These are phyloP conservation scores for Sebastiscus albofasciatus DNA, from an alignment of 2,797 vertebrate genomes.

Conservation along the genomic window DNA sequence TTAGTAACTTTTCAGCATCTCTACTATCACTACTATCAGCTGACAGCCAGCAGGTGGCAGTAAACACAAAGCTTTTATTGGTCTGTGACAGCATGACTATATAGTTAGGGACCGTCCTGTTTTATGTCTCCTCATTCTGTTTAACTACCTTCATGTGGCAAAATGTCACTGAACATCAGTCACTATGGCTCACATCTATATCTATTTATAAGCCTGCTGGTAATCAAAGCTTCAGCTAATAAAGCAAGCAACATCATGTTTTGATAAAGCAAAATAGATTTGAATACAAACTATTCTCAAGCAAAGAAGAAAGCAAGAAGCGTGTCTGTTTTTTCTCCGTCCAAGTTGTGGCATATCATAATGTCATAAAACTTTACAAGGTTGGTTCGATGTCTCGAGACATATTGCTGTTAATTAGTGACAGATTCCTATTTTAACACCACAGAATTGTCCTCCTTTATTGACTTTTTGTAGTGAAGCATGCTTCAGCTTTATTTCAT, in stretches of 20 bases:
- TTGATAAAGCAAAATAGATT: neutral
- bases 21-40: neutral
- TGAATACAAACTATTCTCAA: too few species aligned
- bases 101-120: conserved; percentile 42
- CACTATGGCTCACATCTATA: neutral
- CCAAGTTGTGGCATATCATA: neutral
- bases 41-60: conserved; percentile 60
- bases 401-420: neutral
- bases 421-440: neutral
- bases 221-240: neutral
- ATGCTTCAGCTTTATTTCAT: neutral
- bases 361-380: neutral
- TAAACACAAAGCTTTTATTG: conserved; percentile 40
- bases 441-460: neutral
- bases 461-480: neutral
- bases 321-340: neutral
- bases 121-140: neutral
- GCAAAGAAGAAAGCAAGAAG: too few species aligned
- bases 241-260: neutral
- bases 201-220: neutral
- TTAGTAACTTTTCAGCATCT: neutral
- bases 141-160: neutral
- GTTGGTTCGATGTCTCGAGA: neutral
- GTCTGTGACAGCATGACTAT: fast-evolving
- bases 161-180: neutral